phyloP scores from a whole-genome alignment of 64 coral and sea anemone species.

The Montipora foliosa region DNA sequence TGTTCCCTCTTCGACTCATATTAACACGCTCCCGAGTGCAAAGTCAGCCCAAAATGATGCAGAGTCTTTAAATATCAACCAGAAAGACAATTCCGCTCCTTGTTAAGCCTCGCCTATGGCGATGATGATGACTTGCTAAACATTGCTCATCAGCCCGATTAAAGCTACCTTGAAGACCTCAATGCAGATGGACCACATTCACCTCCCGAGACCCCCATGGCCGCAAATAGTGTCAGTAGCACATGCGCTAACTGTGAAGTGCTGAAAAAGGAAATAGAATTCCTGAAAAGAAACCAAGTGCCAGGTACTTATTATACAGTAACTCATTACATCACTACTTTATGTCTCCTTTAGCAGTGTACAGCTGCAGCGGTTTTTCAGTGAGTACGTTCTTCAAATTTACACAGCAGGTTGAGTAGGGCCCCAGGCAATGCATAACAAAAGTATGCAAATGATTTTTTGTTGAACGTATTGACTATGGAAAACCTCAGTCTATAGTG shows the following conservation, averaged over 20 bases:
- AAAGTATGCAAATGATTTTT: too few relatives aligned
- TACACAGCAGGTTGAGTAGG: neutral
- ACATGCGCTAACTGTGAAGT: neutral
- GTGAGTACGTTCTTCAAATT: neutral
- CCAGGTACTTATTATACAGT: neutral
- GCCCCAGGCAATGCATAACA: too few relatives aligned
- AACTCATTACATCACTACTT: neutral
- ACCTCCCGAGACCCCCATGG: too few relatives aligned
- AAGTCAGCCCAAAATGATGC: neutral
- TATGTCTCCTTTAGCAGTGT: too few relatives aligned
- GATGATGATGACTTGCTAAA: neutral
- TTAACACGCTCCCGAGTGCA: too few relatives aligned
- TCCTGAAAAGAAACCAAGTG: neutral
- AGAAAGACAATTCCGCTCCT: neutral
- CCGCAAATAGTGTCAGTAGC: too few relatives aligned
- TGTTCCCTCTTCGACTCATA: too few relatives aligned
- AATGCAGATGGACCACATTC: too few relatives aligned
- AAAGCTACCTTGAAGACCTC: too few relatives aligned
- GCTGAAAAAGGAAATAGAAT: conserved; percentile 3
- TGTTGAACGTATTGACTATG: too few relatives aligned
- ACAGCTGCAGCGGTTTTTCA: neutral
- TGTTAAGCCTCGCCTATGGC: neutral
- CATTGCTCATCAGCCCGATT: too few relatives aligned
- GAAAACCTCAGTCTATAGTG: too few relatives aligned
- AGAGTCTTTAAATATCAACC: neutral